Evolutionary conservation across 2,888 invertebrate genomes (phyloP).

Genomic region (Phragmatobia fuliginosa): DNA sequence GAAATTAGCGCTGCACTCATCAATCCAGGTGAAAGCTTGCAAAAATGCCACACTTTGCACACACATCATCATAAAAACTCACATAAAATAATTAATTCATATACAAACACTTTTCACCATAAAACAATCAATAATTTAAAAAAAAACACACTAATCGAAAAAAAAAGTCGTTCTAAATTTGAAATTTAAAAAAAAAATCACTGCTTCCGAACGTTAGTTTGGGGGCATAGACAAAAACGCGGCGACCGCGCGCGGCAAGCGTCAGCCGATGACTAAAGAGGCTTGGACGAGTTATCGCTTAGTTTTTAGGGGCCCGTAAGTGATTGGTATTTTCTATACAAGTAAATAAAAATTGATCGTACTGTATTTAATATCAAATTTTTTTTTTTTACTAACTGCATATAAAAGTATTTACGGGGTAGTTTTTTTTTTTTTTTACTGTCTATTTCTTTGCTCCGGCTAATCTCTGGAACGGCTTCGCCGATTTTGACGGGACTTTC

Average conservation of each 20-base stretch:
- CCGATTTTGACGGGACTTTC: no score
- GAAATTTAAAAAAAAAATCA: conserved; percentile 26
- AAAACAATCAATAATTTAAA: conserved; percentile 9
- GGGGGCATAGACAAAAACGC: conserved; percentile 32
- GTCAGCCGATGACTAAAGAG: conserved; percentile 39
- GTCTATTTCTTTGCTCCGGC: no score
- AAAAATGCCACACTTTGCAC: conserved; percentile 35
- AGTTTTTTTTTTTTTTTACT: no score
- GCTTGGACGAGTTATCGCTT: conserved; percentile 34
- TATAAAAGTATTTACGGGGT: no score
- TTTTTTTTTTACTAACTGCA: no score
- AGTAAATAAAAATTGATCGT: no score
- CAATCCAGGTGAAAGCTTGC: conserved; percentile 45
- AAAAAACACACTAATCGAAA: conserved; percentile 18
- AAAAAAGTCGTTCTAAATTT: conserved; percentile 16
- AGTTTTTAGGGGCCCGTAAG: conserved; percentile 43
- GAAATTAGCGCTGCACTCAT: conserved; percentile 46
- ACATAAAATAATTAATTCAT: conserved; percentile 1
- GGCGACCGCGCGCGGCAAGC: conserved; percentile 42
- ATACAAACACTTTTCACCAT: conserved; percentile 30
- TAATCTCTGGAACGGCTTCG: no score
- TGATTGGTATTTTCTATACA: no score
- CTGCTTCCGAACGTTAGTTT: conserved; percentile 39
- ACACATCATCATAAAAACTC: conserved; percentile 20
- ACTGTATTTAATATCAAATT: no score